Evolutionary conservation across 2,888 invertebrate genomes (phyloP).

Genomic region (Eumerus sabulonum): DNA sequence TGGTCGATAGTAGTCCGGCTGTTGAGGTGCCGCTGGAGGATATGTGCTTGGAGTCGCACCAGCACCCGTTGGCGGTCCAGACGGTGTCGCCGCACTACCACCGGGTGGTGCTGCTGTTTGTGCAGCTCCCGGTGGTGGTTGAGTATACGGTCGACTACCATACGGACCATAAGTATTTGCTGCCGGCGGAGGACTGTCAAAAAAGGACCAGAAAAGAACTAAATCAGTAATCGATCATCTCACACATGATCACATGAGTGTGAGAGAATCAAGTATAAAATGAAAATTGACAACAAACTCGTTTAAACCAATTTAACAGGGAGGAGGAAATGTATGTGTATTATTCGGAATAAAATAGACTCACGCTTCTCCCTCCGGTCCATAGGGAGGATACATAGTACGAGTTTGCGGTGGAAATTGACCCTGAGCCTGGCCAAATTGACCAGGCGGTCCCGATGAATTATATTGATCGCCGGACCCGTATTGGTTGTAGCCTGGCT

Average conservation of each 20-base stretch:
- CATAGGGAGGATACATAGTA: conserved; percentile 89
- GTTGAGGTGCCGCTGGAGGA: conserved; percentile 79
- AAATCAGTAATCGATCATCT: neutral
- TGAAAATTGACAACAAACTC: conserved; percentile 54
- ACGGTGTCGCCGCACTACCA: conserved; percentile 70
- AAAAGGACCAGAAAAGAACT: conserved; percentile 11
- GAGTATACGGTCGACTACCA: conserved; percentile 77
- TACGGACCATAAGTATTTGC: conserved; percentile 78
- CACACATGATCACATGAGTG: neutral
- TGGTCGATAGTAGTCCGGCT: conserved; percentile 81
- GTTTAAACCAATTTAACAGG: conserved; percentile 23
- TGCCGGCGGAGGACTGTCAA: conserved; percentile 78
- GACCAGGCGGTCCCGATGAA: conserved; percentile 81
- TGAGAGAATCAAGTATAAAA: conserved; percentile 19
- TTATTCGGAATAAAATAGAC: conserved; percentile 69
- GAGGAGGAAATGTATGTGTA: conserved; percentile 42
- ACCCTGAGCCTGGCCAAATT: conserved; percentile 82
- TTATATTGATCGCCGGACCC: conserved; percentile 83
- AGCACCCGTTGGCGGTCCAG: conserved; percentile 77
- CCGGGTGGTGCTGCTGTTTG: conserved; percentile 80
- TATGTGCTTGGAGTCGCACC: conserved; percentile 79
- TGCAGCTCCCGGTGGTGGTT: conserved; percentile 79
- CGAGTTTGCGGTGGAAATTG: conserved; percentile 85
- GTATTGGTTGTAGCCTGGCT: conserved; percentile 85
- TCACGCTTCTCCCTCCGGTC: conserved; percentile 85